Evolutionary conservation across 1,140 invertebrate genomes (phyloP).

Genomic region (Propsilocerus akamusi): DNA sequence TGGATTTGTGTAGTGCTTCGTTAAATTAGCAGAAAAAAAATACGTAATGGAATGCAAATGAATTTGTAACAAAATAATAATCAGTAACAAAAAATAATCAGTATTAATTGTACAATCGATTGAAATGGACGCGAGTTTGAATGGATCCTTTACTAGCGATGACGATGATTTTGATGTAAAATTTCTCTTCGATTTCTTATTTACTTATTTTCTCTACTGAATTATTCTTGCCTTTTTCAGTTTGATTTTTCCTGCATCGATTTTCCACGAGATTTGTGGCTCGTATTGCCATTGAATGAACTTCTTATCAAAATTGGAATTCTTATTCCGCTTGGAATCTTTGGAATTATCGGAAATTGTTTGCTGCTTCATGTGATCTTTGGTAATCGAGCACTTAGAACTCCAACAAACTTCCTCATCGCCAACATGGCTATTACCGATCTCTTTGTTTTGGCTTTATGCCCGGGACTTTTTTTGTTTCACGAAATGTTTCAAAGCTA

Average conservation of each 20-base stretch:
- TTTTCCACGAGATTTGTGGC: slow-evolving; percentile 42
- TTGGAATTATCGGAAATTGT: slow-evolving; percentile 52
- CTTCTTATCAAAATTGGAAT: slow-evolving; percentile 37
- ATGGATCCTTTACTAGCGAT: too few relatives aligned
- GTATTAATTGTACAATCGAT: too few relatives aligned
- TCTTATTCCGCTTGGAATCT: slow-evolving; percentile 37
- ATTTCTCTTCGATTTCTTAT: background rate
- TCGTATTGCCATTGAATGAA: slow-evolving; percentile 31
- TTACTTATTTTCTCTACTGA: too few relatives aligned
- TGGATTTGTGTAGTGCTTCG: too few relatives aligned
- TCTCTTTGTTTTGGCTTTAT: slow-evolving; percentile 49
- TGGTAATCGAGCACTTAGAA: slow-evolving; percentile 43
- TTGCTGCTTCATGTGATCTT: slow-evolving; percentile 47
- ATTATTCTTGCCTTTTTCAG: too few relatives aligned
- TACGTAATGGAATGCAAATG: too few relatives aligned
- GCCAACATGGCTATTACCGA: slow-evolving; percentile 63
- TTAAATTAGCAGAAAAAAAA: too few relatives aligned
- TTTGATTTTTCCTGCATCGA: slow-evolving; percentile 23
- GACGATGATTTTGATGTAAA: slow-evolving; percentile 5
- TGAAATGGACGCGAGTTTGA: too few relatives aligned
- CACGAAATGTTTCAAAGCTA: slow-evolving; percentile 57
- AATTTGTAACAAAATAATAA: too few relatives aligned
- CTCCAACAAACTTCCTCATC: slow-evolving; percentile 62
- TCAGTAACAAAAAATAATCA: too few relatives aligned
- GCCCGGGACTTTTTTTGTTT: slow-evolving; percentile 49